Conservation (phyloP, 2,888 invertebrate species). For the Thysanoteuthis rhombus region DNA sequence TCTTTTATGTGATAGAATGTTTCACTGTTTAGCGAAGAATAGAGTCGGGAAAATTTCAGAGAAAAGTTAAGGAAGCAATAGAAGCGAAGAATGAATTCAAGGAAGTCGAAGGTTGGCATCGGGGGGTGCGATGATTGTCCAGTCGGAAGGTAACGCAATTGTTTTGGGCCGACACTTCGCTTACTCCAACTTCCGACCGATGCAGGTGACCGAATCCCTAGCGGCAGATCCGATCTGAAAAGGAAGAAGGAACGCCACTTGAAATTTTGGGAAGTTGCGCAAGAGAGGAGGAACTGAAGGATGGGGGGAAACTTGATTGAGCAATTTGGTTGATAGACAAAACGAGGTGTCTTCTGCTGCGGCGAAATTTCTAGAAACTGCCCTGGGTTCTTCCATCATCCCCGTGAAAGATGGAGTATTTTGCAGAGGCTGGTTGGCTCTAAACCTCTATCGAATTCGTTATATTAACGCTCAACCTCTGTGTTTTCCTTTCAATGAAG, state of each 20-base stretch:
- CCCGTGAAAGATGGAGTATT: not conserved
- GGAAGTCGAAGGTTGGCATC: not conserved
- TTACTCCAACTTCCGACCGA: not conserved
- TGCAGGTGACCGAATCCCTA: constrained; percentile 12
- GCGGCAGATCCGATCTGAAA: constrained; percentile 12
- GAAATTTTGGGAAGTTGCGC: not conserved
- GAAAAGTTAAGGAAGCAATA: not conserved
- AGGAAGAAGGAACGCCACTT: constrained; percentile 1
- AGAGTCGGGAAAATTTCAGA: not conserved
- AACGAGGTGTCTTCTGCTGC: not conserved
- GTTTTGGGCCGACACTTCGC: not conserved
- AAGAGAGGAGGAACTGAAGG: not conserved
- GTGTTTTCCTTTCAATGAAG: not conserved
- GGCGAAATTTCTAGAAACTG: not conserved
- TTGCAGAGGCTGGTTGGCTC: not conserved
- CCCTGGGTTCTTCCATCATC: not conserved
- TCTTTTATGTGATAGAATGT: not conserved
- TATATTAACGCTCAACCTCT: not conserved
- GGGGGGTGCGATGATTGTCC: not conserved
- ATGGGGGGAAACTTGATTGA: not conserved
- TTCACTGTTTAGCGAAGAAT: not conserved
- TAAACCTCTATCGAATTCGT: not conserved
- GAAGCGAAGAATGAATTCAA: not conserved
- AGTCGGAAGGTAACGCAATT: not conserved
- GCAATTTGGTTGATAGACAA: not conserved